Base-by-base conservation (phyloP, 2,888 invertebrate genomes). In the Caenorhabditis drosophilae region DNA sequence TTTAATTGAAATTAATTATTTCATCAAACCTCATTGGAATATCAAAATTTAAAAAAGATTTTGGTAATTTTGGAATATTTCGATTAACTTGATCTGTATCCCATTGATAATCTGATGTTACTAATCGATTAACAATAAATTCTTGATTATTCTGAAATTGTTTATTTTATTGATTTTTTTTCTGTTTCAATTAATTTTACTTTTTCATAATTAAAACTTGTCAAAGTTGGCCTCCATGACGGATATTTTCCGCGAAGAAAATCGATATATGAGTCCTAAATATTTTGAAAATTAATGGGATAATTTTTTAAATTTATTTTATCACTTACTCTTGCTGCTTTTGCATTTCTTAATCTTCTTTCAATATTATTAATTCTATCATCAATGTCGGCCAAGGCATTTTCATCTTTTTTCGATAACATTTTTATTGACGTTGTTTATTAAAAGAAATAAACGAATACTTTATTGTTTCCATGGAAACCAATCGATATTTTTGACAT, bases 191-290 rank as follows among this genome's bases (percentile, higher is more conserved):
- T 31, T 12, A 6, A 31, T 31, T 12, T 31, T 12, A 6, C 31
- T 12, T 31, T 31, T 31, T 31, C 31, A 9, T 16, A 4, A 4
- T 36, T 16, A 36, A 4, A 3, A 20, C 12, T 42, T 22, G 42
- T 12, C 6, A 20, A 42, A 4, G 62, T 50, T 1, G 70, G 70
- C n/a, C 48, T 52, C 74, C 74, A 75, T n/a, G 41, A 23, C 1
- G 74, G 74, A 54, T 75, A 75, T 56, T 71, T 75, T 9, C 63
- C 59, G 2, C 64, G 57, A 9, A 75, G 50, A 59, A 67, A 71
- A 36, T 75, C 59, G 2, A 75, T 49, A 41, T 68, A 72, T 1
- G 71, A 53, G 56, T 75, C 67, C 69, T 70, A 42, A n/a, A n/a
- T n/a, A n/a, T n/a, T n/a, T n/a, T n/a, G n/a, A n/a, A n/a, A n/a